Conservation (phyloP, 2,888 invertebrate species). For the Ectemnius cavifrons region DNA sequence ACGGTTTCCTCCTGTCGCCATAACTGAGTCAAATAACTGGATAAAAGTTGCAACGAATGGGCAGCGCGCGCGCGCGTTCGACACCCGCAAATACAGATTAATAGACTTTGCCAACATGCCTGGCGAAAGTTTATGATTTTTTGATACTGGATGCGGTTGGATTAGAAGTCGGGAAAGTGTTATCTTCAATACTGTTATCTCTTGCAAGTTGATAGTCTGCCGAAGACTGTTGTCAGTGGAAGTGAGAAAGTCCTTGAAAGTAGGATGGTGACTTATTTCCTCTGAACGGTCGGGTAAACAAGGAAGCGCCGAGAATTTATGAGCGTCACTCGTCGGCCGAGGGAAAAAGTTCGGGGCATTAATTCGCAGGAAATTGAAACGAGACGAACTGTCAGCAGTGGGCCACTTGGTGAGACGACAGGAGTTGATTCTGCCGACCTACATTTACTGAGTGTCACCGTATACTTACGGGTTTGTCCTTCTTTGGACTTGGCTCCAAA, state of each 20-base stretch:
- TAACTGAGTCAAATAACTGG: constrained; percentile 6
- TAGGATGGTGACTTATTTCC: constrained; percentile 42
- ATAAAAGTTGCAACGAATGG: neutral
- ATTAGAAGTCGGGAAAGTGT: too few species aligned
- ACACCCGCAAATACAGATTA: neutral
- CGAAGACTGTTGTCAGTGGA: too few species aligned
- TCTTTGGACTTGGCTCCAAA: too few species aligned
- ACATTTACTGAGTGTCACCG: constrained; percentile 11
- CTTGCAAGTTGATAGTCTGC: constrained; percentile 25
- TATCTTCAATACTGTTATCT: neutral
- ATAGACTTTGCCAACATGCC: too few species aligned
- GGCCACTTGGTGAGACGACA: constrained; percentile 30
- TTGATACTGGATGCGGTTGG: too few species aligned
- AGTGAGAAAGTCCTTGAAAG: constrained; percentile 11
- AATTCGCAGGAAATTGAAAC: constrained; percentile 32
- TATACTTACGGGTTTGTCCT: too few species aligned
- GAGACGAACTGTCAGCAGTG: constrained; percentile 30
- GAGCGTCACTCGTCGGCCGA: constrained; percentile 25
- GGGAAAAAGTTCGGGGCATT: constrained; percentile 34
- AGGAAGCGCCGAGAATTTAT: constrained; percentile 21
- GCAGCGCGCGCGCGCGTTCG: neutral
- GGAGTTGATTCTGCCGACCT: constrained; percentile 36
- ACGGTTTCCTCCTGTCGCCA: neutral
- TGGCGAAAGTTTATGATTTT: too few species aligned
- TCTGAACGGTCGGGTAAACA: constrained; percentile 31